Evolutionary conservation across 2,797 vertebrate species (phyloP).

Genomic region (Lates japonicus): DNA sequence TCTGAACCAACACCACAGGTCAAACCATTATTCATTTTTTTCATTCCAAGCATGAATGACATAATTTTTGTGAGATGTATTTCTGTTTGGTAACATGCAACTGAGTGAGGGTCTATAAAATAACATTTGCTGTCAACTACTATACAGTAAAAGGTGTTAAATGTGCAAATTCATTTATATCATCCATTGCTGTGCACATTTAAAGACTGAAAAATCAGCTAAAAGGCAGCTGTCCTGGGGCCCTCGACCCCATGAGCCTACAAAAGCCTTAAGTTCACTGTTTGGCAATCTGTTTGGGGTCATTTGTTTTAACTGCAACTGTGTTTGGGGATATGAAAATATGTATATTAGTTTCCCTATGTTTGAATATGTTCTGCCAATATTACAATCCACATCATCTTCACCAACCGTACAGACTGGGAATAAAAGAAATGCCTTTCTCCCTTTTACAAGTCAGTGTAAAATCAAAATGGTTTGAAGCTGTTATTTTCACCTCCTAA

Average conservation of each 20-base stretch:
- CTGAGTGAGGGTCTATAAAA: conserved; percentile 1
- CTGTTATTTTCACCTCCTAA: too few species aligned
- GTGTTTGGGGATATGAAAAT: background rate
- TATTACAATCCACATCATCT: too few species aligned
- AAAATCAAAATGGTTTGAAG: too few species aligned
- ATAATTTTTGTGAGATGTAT: background rate
- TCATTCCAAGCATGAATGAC: background rate
- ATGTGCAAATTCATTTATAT: background rate
- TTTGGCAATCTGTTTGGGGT: background rate
- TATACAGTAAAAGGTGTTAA: background rate
- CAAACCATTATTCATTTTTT: background rate
- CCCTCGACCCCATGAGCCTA: background rate
- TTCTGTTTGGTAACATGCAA: background rate
- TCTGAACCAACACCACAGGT: background rate
- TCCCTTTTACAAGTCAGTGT: too few species aligned
- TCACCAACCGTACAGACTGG: too few species aligned
- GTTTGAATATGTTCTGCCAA: too few species aligned
- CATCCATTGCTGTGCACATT: background rate
- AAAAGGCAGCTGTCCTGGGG: background rate
- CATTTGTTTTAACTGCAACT: background rate
- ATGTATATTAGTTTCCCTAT: background rate
- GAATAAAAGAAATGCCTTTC: too few species aligned
- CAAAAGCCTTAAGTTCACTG: background rate
- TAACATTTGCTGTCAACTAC: background rate
- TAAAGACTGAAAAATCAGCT: background rate